These are phyloP conservation scores for Coluber constrictor DNA, from an alignment of 2,797 vertebrate genomes.

Conservation along the genomic window DNA sequence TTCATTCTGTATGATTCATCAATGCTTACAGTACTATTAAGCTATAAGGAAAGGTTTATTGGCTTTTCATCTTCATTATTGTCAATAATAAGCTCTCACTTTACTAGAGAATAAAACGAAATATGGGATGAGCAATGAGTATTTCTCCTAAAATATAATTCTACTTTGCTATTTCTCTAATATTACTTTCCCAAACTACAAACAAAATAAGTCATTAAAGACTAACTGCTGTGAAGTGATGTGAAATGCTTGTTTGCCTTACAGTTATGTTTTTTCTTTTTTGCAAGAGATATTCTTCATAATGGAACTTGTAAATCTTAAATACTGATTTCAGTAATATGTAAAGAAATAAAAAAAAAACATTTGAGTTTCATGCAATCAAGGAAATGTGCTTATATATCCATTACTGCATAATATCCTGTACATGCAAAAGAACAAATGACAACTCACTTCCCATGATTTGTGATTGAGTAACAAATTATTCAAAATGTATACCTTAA, in stretches of 20 bases:
- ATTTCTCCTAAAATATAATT: slow-evolving; percentile 53
- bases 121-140: slow-evolving; percentile 40
- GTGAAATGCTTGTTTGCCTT: slow-evolving; percentile 68
- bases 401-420: background rate
- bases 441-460: background rate
- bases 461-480: background rate
- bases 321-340: slow-evolving; percentile 61
- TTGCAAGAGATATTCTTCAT: slow-evolving; percentile 65
- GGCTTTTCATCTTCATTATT: slow-evolving; percentile 40
- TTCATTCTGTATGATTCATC: slow-evolving; percentile 11
- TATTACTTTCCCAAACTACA: slow-evolving; percentile 61
- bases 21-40: slow-evolving; percentile 30
- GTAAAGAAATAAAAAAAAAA: slow-evolving; percentile 36
- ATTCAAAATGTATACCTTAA: background rate
- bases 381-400: slow-evolving; percentile 32
- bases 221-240: slow-evolving; percentile 64
- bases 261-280: slow-evolving; percentile 63
- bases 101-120: slow-evolving; percentile 46
- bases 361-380: slow-evolving; percentile 54
- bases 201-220: slow-evolving; percentile 66
- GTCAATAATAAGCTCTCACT: slow-evolving; percentile 48
- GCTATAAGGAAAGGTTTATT: slow-evolving; percentile 33
- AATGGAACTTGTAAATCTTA: slow-evolving; percentile 67
- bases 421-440: slow-evolving; percentile 32
- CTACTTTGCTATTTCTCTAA: slow-evolving; percentile 58